phyloP scores from a whole-genome alignment of 2,888 invertebrate genomes.

The Lithosia quadra region DNA sequence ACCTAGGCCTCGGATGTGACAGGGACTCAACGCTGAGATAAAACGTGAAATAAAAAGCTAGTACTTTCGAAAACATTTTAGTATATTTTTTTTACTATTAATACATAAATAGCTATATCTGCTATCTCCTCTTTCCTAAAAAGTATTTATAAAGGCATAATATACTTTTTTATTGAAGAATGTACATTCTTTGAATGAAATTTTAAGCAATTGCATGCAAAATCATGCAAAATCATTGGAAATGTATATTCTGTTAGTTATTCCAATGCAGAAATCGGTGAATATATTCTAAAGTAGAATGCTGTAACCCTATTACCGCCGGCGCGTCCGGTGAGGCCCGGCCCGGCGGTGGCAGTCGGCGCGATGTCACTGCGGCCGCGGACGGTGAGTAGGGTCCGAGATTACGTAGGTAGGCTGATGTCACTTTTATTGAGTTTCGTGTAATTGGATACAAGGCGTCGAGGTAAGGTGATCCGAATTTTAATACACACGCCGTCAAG shows the following conservation, averaged over 20 bases:
- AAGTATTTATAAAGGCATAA: too few relatives aligned
- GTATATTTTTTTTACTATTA: too few relatives aligned
- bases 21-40: too few relatives aligned
- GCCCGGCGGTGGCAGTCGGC: neutral
- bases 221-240: too few relatives aligned
- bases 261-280: neutral
- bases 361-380: neutral
- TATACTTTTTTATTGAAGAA: too few relatives aligned
- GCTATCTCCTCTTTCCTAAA: too few relatives aligned
- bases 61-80: too few relatives aligned
- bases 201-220: too few relatives aligned
- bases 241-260: neutral
- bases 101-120: too few relatives aligned
- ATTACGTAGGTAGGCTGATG: neutral
- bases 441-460: conserved; percentile 14
- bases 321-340: neutral
- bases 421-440: conserved; percentile 6
- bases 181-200: too few relatives aligned
- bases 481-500: neutral
- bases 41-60: too few relatives aligned
- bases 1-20: too few relatives aligned
- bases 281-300: conserved; percentile 4
- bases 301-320: conserved; percentile 15
- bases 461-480: neutral
- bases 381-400: conserved; percentile 10